Evolutionary conservation across 2,113 vertebrate species (phyloP).

Genomic region (Pyrgilauda ruficollis): DNA sequence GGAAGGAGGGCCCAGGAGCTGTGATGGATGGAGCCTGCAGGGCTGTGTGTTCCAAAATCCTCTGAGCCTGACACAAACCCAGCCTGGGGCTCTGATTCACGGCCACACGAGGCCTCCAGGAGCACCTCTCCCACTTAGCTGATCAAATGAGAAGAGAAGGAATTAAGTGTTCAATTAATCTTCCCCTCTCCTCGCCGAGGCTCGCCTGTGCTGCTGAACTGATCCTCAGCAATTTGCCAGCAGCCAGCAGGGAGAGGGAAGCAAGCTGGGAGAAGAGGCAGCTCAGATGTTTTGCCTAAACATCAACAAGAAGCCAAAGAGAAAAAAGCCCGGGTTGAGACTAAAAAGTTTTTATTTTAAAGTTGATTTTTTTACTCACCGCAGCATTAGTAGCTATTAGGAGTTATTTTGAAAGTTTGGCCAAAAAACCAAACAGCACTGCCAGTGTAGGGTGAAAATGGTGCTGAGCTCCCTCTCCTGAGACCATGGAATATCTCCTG

Average conservation of each 20-base stretch:
- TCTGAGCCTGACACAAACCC: not conserved
- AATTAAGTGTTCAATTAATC: slow-evolving; percentile 27
- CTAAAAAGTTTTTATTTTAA: not conserved
- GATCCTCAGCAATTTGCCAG: not conserved
- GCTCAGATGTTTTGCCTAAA: not conserved
- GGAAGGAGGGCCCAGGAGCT: rapidly evolving
- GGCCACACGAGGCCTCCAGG: not conserved
- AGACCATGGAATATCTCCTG: rapidly evolving
- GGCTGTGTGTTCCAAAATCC: not conserved
- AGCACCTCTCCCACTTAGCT: slow-evolving; percentile 5
- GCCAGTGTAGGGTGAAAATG: rapidly evolving
- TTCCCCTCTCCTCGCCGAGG: not conserved
- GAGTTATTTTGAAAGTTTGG: not conserved
- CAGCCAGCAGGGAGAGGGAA: not conserved
- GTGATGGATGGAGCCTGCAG: not conserved
- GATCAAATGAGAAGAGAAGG: not conserved
- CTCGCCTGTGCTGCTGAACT: not conserved
- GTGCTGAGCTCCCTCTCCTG: not conserved
- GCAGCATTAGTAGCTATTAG: rapidly evolving
- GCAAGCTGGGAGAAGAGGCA: not conserved
- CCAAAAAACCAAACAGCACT: not conserved
- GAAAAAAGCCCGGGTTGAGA: not conserved
- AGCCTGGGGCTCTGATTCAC: slow-evolving; percentile 11
- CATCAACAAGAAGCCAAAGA: not conserved
- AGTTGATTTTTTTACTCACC: not conserved